phyloP scores from a whole-genome alignment of 2,113 vertebrate genomes.

The Notothenia rossii region DNA sequence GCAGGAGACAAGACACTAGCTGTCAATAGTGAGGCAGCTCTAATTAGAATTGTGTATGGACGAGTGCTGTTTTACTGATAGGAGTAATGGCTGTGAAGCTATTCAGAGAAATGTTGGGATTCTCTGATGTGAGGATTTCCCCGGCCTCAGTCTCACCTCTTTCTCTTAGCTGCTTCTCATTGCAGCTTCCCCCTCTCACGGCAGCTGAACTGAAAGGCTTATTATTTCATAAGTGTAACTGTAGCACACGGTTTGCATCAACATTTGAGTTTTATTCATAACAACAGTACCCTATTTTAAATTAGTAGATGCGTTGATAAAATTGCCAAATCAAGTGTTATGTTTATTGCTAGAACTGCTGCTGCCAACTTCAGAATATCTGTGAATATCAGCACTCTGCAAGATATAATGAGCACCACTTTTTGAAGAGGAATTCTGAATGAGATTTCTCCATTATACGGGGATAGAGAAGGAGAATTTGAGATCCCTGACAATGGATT shows the following conservation, averaged over 20 bases:
- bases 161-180: conserved; percentile 42
- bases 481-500: conserved; percentile 19
- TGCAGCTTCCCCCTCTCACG: conserved; percentile 23
- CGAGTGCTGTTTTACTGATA: conserved; percentile 41
- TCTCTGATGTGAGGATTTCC: conserved; percentile 66
- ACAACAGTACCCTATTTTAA: not conserved
- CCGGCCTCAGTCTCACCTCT: conserved; percentile 57
- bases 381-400: not conserved
- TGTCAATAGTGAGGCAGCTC: conserved; percentile 18
- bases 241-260: not conserved
- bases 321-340: not conserved
- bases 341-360: not conserved
- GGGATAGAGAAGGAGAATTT: conserved; percentile 6
- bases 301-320: not conserved
- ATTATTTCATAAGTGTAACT: conserved; percentile 27
- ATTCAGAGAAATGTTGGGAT: conserved; percentile 24
- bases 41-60: conserved; percentile 58
- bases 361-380: not conserved
- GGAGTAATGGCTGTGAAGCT: conserved; percentile 41
- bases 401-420: not conserved
- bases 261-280: conserved; percentile 19
- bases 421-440: not conserved
- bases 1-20: conserved; percentile 24
- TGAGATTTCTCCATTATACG: not conserved
- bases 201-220: conserved; percentile 32